Evolutionary conservation across 2,113 vertebrate genomes (phyloP).

Genomic region (Melospiza melodia): DNA sequence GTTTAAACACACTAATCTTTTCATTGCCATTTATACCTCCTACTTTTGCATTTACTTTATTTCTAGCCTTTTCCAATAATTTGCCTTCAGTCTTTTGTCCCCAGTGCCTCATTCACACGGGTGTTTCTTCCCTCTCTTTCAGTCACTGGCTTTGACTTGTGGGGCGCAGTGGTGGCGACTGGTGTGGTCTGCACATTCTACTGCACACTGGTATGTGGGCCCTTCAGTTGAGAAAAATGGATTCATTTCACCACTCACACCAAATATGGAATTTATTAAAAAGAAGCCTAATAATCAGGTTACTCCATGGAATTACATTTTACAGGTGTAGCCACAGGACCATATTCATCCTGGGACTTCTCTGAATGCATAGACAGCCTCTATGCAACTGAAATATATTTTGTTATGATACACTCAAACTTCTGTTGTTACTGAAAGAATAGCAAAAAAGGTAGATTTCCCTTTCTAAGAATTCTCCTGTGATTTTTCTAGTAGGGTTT

Average conservation of each 20-base stretch:
- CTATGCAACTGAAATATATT: neutral
- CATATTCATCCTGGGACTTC: neutral
- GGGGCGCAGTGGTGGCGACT: slow-evolving; percentile 87
- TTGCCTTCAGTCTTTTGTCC: neutral
- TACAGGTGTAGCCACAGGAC: neutral
- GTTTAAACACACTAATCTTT: neutral
- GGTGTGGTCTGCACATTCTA: slow-evolving; percentile 91
- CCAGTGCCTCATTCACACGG: neutral
- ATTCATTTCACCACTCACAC: neutral
- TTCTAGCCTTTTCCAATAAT: neutral
- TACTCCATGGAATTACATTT: neutral
- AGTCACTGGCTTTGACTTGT: slow-evolving; percentile 89
- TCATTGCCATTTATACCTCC: neutral
- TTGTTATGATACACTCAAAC: neutral
- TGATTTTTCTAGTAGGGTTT: neutral
- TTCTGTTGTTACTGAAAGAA: neutral
- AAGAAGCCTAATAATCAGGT: neutral
- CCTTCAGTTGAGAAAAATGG: neutral
- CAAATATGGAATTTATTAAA: neutral
- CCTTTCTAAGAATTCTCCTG: neutral
- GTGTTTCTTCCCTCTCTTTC: slow-evolving; percentile 17
- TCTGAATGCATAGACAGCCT: neutral
- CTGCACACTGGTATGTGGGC: slow-evolving; percentile 85
- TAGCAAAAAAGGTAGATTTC: neutral
- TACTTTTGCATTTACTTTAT: neutral